Percentiles rank a stretch among this genome's conserved stretches.
phyloP scores from a whole-genome alignment of 2,888 invertebrate species.

The Odontocolon sp. region DNA sequence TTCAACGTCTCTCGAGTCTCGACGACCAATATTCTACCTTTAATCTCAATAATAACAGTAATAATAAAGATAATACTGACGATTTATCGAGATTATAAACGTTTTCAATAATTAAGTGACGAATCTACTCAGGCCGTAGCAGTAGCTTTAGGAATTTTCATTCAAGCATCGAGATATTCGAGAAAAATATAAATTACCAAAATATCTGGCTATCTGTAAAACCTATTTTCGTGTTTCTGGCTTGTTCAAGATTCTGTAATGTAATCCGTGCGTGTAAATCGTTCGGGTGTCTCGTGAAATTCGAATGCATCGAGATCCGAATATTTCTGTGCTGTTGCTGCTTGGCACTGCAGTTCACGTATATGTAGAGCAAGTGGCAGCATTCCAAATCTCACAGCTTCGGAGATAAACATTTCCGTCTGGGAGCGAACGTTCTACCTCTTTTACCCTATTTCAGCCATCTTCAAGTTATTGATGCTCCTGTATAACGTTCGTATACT shows the following conservation, averaged over 20 bases:
- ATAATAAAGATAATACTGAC: slow-evolving; percentile 11
- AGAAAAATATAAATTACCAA: not conserved
- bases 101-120: slow-evolving; percentile 13
- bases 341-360: slow-evolving; percentile 73
- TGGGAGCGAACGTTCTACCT: slow-evolving; percentile 57
- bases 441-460: slow-evolving; percentile 25
- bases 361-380: slow-evolving; percentile 78
- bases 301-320: slow-evolving; percentile 56
- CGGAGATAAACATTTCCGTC: slow-evolving; percentile 75
- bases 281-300: slow-evolving; percentile 68
- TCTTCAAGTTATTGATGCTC: slow-evolving; percentile 60
- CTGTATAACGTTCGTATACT: too few relatives aligned
- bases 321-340: slow-evolving; percentile 49
- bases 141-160: not conserved
- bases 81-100: slow-evolving; percentile 18
- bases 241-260: slow-evolving; percentile 13
- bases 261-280: slow-evolving; percentile 74
- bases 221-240: not conserved
- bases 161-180: not conserved
- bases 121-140: not conserved
- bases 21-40: slow-evolving; percentile 3
- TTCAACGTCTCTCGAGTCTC: slow-evolving; percentile 4
- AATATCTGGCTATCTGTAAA: not conserved
- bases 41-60: not conserved
- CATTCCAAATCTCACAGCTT: slow-evolving; percentile 76